These are phyloP conservation scores for Phrynocephalus vlangalii DNA, from an alignment of 2,797 vertebrate species.

Conservation along the genomic window DNA sequence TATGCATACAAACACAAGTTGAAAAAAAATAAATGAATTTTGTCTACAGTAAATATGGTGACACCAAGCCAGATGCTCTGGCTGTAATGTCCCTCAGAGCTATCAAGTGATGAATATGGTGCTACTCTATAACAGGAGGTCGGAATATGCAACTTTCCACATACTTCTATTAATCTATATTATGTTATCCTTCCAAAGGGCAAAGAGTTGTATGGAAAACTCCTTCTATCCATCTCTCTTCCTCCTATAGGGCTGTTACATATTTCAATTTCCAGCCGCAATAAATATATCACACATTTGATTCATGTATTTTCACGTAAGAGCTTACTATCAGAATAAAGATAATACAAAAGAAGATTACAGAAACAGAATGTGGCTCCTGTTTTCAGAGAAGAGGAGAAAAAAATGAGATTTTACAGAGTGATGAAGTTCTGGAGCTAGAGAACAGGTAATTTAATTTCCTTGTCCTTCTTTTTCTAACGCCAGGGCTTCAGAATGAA, in stretches of 20 bases:
- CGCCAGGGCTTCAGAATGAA: not conserved
- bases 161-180: not conserved
- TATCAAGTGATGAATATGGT: conserved; percentile 9
- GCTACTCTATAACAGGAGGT: fast-evolving
- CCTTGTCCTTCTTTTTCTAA: not conserved
- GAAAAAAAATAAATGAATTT: conserved; percentile 11
- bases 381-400: conserved; percentile 9
- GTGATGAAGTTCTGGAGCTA: conserved; percentile 1
- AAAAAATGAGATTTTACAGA: conserved; percentile 1
- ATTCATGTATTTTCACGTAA: too few relatives aligned
- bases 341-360: not conserved
- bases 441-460: not conserved
- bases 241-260: conserved; percentile 5
- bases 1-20: conserved; percentile 42
- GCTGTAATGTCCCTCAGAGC: conserved; percentile 8
- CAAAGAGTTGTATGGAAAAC: not conserved
- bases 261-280: conserved; percentile 22
- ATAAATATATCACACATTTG: not conserved
- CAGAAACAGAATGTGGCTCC: not conserved
- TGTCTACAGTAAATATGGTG: conserved; percentile 14
- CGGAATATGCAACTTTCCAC: conserved; percentile 20
- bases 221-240: not conserved
- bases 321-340: not conserved
- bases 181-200: not conserved
- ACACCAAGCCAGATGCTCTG: not conserved